Base-by-base conservation (phyloP, 1,140 invertebrate species). In the Rhynchophorus ferrugineus region DNA sequence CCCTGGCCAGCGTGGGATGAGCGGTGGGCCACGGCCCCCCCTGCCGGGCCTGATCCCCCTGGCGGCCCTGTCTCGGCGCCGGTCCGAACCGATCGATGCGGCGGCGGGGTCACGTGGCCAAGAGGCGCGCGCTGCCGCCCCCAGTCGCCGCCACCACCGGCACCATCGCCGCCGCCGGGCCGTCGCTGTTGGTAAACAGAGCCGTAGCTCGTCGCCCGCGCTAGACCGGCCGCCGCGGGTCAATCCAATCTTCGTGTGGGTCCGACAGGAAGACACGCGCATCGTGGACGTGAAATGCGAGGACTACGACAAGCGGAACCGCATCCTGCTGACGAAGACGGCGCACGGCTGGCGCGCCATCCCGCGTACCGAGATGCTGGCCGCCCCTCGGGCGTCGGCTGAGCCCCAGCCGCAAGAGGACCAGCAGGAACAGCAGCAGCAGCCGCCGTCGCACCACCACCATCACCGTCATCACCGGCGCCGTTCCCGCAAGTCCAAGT, bases 211-310 rank as follows among this genome's bases (percentile, higher is more conserved):
- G 17, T 53, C 50, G 13, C 52, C 52, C 29, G 52, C 65, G 71
- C 17, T 49, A 44, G 52, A 54, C n/a, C 44, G 44, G 34, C 44
- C 52, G 44, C 79, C 82, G 36, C 78, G 81, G 58, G 80, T 85
- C 5, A 84, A 83, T 65, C 85, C 87, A 42, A 85, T 89, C 48
- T 89, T 89, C 68, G 74, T 89, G 46, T 88, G 85, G 85, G 83
- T 84, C 34, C 81, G 83, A 60, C 84, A 87, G 67, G 75, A 79
- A 55, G 82, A 87, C 63, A 84, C 83, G 47, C 78, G 75, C 63
- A 87, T 89, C 61, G 78, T 87, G 62, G 83, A 87, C 69, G 86
- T 89, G 56, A 79, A 82, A 65, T 88, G 85, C 71, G 87, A 89
- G 69, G 87, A 89, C 65, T 89, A 89, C 73, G 85, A 89, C 71